A percentile compares a stretch with the other conserved stretches of the same genome.
phyloP scores from a whole-genome alignment of 2,113 vertebrate genomes.

The Elanus axillaris region DNA sequence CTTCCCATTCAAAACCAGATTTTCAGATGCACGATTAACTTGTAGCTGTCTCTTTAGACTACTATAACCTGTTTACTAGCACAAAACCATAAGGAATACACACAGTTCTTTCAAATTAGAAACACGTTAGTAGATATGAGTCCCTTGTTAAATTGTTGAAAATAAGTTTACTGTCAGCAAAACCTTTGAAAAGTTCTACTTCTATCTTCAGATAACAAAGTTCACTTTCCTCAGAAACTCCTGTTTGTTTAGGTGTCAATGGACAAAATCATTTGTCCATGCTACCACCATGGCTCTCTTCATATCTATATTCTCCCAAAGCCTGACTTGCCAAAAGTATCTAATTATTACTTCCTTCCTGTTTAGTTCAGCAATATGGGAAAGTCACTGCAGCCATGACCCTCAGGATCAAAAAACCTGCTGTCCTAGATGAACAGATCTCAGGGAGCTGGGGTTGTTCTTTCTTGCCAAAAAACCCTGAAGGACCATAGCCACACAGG shows the following conservation, averaged over 20 bases:
- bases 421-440: not conserved
- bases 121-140: not conserved
- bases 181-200: not conserved
- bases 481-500: not conserved
- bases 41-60: not conserved
- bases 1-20: not conserved
- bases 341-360: not conserved
- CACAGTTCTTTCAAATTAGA: not conserved
- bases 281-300: not conserved
- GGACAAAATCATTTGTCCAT: not conserved
- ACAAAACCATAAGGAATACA: not conserved
- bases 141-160: not conserved
- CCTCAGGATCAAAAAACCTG: not conserved
- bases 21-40: not conserved
- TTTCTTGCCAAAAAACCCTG: rapidly evolving
- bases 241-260: not conserved
- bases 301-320: not conserved
- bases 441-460: not conserved
- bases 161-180: not conserved
- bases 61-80: not conserved
- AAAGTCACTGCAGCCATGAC: not conserved
- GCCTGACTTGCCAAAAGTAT: not conserved
- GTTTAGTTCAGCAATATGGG: not conserved
- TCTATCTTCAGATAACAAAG: not conserved
- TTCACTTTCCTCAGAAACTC: not conserved